phyloP scores from a whole-genome alignment of 2,888 invertebrate genomes.

The Argyresthia albistria region DNA sequence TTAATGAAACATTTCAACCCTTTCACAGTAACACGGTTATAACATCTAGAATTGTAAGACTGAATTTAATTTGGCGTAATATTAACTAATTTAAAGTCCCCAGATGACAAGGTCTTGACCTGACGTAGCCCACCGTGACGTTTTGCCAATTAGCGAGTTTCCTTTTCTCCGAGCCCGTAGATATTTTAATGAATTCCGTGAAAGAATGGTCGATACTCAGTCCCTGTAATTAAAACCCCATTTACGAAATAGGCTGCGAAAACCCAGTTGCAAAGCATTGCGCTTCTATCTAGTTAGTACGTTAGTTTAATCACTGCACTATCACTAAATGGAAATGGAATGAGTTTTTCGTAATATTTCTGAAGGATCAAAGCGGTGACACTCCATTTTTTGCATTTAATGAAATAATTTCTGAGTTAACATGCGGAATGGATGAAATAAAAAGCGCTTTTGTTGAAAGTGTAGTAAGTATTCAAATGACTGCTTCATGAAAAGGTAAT shows the following conservation, averaged over 20 bases:
- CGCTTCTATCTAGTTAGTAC: not conserved
- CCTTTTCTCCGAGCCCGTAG: slow-evolving; percentile 2
- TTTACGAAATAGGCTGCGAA: slow-evolving; percentile 28
- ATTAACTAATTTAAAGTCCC: slow-evolving; percentile 25
- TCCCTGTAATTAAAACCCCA: slow-evolving; percentile 35
- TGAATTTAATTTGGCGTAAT: slow-evolving; percentile 30
- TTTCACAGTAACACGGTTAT: not conserved
- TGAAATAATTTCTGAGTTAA: no score
- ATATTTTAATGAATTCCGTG: slow-evolving; percentile 19
- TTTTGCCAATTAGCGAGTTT: slow-evolving; percentile 34
- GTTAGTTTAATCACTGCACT: slow-evolving; percentile 3
- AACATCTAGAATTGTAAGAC: not conserved
- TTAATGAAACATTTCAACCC: not conserved
- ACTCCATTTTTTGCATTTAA: no score
- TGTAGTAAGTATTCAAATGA: no score
- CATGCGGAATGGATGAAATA: no score
- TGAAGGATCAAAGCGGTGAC: no score
- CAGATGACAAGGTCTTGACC: slow-evolving; percentile 30
- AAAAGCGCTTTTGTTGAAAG: no score
- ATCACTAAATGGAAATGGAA: slow-evolving; percentile 1
- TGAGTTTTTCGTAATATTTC: not conserved
- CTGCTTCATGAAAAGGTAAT: no score
- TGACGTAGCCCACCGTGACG: slow-evolving; percentile 18
- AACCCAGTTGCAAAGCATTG: slow-evolving; percentile 1
- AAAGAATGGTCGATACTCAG: slow-evolving; percentile 30